Evolutionary conservation across 2,797 vertebrate genomes (phyloP).

Genomic region (Thripadectes ignobilis): DNA sequence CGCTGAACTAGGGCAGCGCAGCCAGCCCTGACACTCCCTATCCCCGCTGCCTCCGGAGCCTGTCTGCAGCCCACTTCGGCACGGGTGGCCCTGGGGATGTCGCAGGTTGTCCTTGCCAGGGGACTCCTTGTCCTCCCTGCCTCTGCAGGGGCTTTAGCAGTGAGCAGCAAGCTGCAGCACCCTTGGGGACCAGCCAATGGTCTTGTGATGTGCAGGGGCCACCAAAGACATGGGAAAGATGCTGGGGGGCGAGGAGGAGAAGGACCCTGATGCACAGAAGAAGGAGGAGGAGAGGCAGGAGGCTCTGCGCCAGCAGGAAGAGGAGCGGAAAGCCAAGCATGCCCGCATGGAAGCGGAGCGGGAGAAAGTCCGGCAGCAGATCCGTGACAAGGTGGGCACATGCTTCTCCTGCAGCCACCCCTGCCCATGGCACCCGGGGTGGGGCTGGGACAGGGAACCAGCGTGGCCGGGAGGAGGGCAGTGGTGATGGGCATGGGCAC

Average conservation of each 20-base stretch:
- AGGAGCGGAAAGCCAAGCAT: conserved; percentile 96
- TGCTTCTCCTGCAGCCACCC: background rate
- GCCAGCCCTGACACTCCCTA: background rate
- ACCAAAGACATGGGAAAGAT: conserved; percentile 99
- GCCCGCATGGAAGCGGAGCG: conserved; percentile 95
- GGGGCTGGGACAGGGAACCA: background rate
- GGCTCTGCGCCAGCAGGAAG: conserved; percentile 94
- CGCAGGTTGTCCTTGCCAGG: background rate
- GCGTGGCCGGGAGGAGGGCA: background rate
- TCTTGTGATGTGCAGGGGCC: conserved; percentile 81
- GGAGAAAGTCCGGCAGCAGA: conserved; percentile 97
- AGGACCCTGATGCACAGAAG: conserved; percentile 95
- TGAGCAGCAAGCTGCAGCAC: background rate
- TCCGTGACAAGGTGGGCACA: conserved; percentile 91
- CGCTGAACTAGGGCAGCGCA: background rate
- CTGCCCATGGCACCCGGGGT: fast-evolving
- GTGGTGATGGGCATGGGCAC: background rate
- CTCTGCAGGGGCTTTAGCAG: background rate
- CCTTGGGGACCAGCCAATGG: background rate
- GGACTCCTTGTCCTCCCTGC: background rate
- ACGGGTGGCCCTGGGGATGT: background rate
- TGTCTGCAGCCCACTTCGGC: fast-evolving
- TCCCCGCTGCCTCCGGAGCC: background rate
- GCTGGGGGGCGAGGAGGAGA: conserved; percentile 97
- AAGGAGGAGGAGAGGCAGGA: conserved; percentile 98